Evolutionary conservation across 2,113 vertebrate genomes (phyloP), one percentile per base, ranked within the genome.

Genomic region (Colistium nudipinnis): DNA sequence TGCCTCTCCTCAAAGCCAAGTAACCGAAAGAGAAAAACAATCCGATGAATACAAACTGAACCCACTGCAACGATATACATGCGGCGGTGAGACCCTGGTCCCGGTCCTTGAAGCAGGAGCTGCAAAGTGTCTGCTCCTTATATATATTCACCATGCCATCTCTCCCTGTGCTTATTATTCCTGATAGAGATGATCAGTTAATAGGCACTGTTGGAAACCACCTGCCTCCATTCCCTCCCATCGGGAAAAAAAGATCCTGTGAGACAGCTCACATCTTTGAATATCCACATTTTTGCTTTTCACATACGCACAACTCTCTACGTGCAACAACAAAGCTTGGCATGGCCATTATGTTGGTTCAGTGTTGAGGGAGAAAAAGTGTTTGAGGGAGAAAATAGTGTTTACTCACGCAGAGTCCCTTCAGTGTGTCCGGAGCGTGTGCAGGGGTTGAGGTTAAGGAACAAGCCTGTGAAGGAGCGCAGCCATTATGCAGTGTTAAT

Each of bases 131-230:
- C 31, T 53, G 20, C 62, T 53, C 27, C 52, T 66, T 52, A 75
- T 79, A 79, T 30, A 67, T 68, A 70, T 74, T 76, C 38, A 62
- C 68, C 31, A 55, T 56, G 68, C 41, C 56, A 22, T 41, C 30
- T 28, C 49, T 39, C 66, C 28, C 39, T 35, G 27, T 49, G 44
- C 53, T 43, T 59, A 70, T 67, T 43, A 75, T 66, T 16, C 11
- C 3, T 30, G 65, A 62, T 59, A 59, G 51, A 78, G 69, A 59
- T 66, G 62, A 82, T 74, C 78, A 65, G 53, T 79, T 72, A 83
- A 68, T 61, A 52, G 17, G 31, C 56, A 35, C 57, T 35, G 44
- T 28, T 16, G 38, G 47, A 69, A 62, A 52, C 38, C 54, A 72
- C 45, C 60, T 76, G 49, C 41, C 38, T 52, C 19, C 25, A 39